Conservation (phyloP, 2,888 invertebrate genomes). For the Drosophila diplacantha region DNA sequence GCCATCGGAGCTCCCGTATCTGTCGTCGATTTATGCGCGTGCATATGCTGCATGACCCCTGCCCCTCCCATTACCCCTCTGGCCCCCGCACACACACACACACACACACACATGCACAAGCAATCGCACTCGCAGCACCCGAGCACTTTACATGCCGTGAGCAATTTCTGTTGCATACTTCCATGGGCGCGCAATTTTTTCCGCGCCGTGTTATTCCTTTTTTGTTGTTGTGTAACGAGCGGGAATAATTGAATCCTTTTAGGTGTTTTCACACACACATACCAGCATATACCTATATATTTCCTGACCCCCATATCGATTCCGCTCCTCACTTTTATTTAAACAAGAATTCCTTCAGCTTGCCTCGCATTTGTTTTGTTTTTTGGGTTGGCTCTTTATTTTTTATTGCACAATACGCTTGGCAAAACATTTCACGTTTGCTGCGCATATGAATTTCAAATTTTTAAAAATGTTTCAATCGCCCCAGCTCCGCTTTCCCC, state of each 20-base stretch:
- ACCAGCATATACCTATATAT: slow-evolving; percentile 30
- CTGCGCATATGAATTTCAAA: slow-evolving; percentile 72
- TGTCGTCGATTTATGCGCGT: slow-evolving; percentile 67
- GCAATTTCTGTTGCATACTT: slow-evolving; percentile 72
- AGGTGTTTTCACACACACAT: slow-evolving; percentile 70
- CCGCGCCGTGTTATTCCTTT: slow-evolving; percentile 45
- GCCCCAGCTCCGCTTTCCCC: slow-evolving; percentile 2
- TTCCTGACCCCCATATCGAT: slow-evolving; percentile 29
- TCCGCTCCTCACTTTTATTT: slow-evolving; percentile 59
- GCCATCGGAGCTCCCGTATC: slow-evolving; percentile 48
- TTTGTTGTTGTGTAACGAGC: slow-evolving; percentile 67
- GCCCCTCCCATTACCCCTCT: neutral
- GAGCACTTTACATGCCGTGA: slow-evolving; percentile 67
- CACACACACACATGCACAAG: neutral
- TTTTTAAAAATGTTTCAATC: slow-evolving; percentile 72
- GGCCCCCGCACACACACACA: neutral
- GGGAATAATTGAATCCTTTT: slow-evolving; percentile 73
- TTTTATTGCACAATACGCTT: slow-evolving; percentile 71
- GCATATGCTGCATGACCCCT: slow-evolving; percentile 52
- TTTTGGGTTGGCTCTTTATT: slow-evolving; percentile 48
- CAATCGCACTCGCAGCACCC: slow-evolving; percentile 5
- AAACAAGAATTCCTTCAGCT: slow-evolving; percentile 36
- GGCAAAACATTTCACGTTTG: slow-evolving; percentile 72
- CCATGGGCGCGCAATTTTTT: slow-evolving; percentile 58
- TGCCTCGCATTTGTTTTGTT: slow-evolving; percentile 40